Evolutionary conservation across 2,888 invertebrate species (phyloP).

Genomic region (Argyra leucocephala): DNA sequence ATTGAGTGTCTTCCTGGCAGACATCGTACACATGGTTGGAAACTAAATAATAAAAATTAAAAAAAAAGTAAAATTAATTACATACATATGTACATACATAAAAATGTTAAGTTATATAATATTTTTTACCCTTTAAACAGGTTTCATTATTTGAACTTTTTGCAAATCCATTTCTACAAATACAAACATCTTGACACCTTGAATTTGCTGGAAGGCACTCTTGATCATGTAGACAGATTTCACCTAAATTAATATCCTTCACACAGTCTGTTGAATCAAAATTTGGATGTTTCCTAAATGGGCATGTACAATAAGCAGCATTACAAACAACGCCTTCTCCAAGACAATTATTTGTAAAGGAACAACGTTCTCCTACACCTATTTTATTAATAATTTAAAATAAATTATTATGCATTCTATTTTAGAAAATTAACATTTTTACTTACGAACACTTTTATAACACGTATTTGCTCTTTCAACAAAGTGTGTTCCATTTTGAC

Average conservation of each 20-base stretch:
- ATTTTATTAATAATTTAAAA: constrained; percentile 16
- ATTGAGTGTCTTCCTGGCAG: constrained; percentile 25
- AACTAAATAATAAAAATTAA: constrained; percentile 16
- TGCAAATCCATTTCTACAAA: constrained; percentile 36
- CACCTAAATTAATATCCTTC: constrained; percentile 30
- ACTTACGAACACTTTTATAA: constrained; percentile 38
- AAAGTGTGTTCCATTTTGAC: constrained; percentile 36
- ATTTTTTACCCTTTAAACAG: constrained; percentile 33
- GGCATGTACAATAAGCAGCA: constrained; percentile 27
- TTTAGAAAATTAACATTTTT: background rate
- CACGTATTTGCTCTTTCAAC: constrained; percentile 34
- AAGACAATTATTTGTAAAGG: constrained; percentile 37
- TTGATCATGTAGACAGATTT: constrained; percentile 33
- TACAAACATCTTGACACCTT: constrained; percentile 34
- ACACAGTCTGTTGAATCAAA: constrained; percentile 34
- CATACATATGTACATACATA: background rate
- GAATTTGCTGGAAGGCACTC: constrained; percentile 37
- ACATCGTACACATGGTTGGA: constrained; percentile 20
- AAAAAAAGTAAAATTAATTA: background rate
- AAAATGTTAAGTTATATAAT: too few relatives aligned
- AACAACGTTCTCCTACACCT: constrained; percentile 37
- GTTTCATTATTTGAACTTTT: constrained; percentile 30
- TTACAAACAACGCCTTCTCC: constrained; percentile 33
- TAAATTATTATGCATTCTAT: constrained; percentile 10
- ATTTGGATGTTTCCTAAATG: constrained; percentile 34